Evolutionary conservation across 1,140 invertebrate species (phyloP), one percentile per base, ranked within the genome.

Genomic region (Cataglyphis hispanica): DNA sequence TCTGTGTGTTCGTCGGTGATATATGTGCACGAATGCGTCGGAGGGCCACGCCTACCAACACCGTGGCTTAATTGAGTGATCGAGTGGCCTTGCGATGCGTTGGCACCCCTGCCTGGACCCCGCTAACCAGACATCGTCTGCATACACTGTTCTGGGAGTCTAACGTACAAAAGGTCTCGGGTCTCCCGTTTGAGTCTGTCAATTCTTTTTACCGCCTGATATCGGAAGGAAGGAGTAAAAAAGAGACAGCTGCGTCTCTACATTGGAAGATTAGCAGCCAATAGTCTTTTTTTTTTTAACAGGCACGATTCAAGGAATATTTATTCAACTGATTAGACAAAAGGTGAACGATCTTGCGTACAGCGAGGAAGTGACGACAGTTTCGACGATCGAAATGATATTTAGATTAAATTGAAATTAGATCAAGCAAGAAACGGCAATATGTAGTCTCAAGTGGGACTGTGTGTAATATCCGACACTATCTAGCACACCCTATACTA

Each of bases 1-100:
- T 83, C 78, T 60, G 67, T 70, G 86, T 92, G 92, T 92, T 92
- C 81, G 81, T 80, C 46, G 31, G 92, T 92, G 92, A 93, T 94
- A 93, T 93, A 94, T 94, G 90, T 91, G 91, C 90, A 89, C 85
- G 88, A 92, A 91, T 93, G 90, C 87, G 92, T 93, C 91, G 90
- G 88, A 91, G 89, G 77, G 91, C 93, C 93, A 94, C 93, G 93
- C 93, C 93, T 92, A 93, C 93, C 91, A 93, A 94, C 93, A 93
- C 93, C 89, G 88, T 85, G 92, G 89, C 91, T 92, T 94, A 94
- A 94, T 94, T 93, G 93, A 94, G 93, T 94, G 93, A 94, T 94
- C 92, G 93, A 94, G 93, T 92, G 91, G 90, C 93, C 93, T 93
- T 87, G 91, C 91, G 91, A 90, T 72, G 78, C 90, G 91, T 91